These are phyloP conservation scores for Platygyra sinensis DNA, from an alignment of 64 coral and sea anemone species.

Conservation along the genomic window DNA sequence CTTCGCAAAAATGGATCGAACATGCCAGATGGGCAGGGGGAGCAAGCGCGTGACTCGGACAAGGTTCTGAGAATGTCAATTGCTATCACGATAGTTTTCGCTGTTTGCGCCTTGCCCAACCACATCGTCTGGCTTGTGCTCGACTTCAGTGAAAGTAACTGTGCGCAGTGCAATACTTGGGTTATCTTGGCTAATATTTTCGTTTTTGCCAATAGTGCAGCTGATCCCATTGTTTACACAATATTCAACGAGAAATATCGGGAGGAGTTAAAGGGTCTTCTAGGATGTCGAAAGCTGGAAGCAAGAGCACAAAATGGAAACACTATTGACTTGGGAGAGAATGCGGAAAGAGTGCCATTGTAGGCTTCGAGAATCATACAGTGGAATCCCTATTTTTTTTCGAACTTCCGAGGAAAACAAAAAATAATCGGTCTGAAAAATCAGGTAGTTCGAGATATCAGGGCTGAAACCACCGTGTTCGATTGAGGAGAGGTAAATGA, in stretches of 20 bases:
- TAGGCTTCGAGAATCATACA: no score
- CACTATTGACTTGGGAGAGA: not conserved
- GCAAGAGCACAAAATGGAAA: not conserved
- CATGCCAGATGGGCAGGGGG: not conserved
- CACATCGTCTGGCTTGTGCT: conserved; percentile 74
- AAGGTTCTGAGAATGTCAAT: conserved; percentile 81
- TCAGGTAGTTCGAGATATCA: no score
- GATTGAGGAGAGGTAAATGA: no score
- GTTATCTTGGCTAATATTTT: conserved; percentile 74
- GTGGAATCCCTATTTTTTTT: no score
- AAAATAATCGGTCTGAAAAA: no score
- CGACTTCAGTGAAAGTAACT: conserved; percentile 54
- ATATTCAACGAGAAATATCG: conserved; percentile 88
- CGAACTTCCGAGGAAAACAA: no score
- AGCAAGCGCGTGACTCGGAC: conserved; percentile 54
- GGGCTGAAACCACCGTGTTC: no score
- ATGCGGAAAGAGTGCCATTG: not conserved
- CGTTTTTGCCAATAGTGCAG: conserved; percentile 78
- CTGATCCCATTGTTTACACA: conserved; percentile 75
- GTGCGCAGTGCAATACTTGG: conserved; percentile 63
- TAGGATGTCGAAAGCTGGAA: not conserved
- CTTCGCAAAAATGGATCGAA: conserved; percentile 17
- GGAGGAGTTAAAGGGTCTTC: conserved; percentile 52
- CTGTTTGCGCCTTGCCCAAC: conserved; percentile 77
- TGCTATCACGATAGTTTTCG: conserved; percentile 70